Conservation (phyloP, 2,113 vertebrate species). For the Synchiropus splendidus region DNA sequence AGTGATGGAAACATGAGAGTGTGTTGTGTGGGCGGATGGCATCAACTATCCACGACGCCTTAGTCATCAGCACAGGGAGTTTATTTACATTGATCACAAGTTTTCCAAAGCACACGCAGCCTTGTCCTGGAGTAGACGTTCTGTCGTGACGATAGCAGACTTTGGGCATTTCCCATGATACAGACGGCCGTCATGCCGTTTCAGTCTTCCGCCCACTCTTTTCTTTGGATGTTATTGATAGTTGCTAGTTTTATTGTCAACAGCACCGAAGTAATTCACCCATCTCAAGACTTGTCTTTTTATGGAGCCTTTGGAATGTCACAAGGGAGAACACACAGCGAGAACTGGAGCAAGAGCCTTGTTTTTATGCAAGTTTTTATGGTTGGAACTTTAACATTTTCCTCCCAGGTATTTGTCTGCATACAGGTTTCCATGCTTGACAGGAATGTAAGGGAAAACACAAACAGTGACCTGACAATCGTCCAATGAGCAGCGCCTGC, state of each 20-base stretch:
- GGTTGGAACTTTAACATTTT: too few relatives aligned
- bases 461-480: too few relatives aligned
- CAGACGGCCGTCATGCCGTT: slow-evolving; percentile 6
- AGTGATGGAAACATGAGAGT: background rate
- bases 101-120: slow-evolving; percentile 21
- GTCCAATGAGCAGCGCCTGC: too few relatives aligned
- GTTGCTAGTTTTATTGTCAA: slow-evolving; percentile 55
- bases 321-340: slow-evolving; percentile 3
- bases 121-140: slow-evolving; percentile 12
- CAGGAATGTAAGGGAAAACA: too few relatives aligned
- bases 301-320: slow-evolving; percentile 45
- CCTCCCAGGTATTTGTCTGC: too few relatives aligned
- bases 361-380: too few relatives aligned
- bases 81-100: slow-evolving; percentile 45
- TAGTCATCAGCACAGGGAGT: slow-evolving; percentile 21
- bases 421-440: too few relatives aligned
- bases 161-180: slow-evolving; percentile 18
- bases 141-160: slow-evolving; percentile 28
- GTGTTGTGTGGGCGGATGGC: slow-evolving; percentile 5
- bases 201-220: too few relatives aligned
- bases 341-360: slow-evolving; percentile 13
- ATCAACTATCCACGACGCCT: slow-evolving; percentile 10
- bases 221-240: slow-evolving; percentile 5
- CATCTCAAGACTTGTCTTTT: slow-evolving; percentile 53
- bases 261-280: slow-evolving; percentile 38